phyloP scores from a whole-genome alignment of 2,797 vertebrate species.

The Falco cherrug region DNA sequence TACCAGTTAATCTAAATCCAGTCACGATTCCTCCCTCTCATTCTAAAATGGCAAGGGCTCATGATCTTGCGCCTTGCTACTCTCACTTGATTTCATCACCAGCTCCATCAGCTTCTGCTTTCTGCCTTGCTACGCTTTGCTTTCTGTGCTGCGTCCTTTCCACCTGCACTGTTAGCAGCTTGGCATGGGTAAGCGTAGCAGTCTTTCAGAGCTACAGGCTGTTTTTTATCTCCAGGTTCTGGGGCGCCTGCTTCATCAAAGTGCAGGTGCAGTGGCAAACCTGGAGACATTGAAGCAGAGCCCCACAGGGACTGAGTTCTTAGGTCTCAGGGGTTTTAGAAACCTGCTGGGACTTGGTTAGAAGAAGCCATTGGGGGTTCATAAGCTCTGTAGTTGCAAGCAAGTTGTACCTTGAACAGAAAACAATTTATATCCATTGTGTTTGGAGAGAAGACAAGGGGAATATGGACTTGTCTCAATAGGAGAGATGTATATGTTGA shows the following conservation, averaged over 20 bases:
- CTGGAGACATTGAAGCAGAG: neutral
- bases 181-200: fast-evolving
- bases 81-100: neutral
- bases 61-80: neutral
- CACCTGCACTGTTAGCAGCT: neutral
- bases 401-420: neutral
- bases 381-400: neutral
- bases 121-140: neutral
- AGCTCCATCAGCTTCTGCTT: neutral
- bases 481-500: neutral
- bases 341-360: neutral
- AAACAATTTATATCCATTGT: neutral
- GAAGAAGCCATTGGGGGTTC: neutral
- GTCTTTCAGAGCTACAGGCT: neutral
- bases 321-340: neutral
- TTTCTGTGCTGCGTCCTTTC: neutral
- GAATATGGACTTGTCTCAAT: neutral
- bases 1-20: neutral
- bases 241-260: neutral
- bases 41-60: neutral
- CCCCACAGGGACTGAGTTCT: neutral
- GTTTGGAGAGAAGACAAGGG: neutral
- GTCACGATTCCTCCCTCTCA: neutral
- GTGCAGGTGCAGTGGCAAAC: fast-evolving
- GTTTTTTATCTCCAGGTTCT: neutral